Evolutionary conservation across 2,888 invertebrate species (phyloP).

Genomic region (Xestia c-nigrum): DNA sequence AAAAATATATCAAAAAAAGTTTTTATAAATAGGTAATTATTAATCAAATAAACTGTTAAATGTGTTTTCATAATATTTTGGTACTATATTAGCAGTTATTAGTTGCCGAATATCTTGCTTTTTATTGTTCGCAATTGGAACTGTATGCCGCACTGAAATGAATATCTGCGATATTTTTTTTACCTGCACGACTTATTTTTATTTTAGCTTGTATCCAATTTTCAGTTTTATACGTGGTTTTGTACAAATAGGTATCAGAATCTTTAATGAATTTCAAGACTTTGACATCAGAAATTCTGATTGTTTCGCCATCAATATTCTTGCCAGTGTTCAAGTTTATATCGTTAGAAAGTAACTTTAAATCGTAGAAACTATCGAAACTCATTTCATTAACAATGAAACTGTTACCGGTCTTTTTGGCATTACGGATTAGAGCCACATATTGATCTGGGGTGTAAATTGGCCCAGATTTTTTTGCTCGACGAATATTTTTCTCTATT

Average conservation of each 20-base stretch:
- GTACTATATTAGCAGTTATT: conserved; percentile 24
- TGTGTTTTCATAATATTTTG: conserved; percentile 13
- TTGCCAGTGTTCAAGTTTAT: conserved; percentile 11
- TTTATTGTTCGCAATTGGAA: conserved; percentile 45
- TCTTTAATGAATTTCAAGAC: conserved; percentile 49
- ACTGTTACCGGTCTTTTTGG: conserved; percentile 4
- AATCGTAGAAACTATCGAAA: conserved; percentile 9
- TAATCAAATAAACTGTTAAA: too few species aligned
- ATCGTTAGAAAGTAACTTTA: conserved; percentile 16
- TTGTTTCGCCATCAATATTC: conserved; percentile 13
- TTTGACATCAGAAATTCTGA: conserved; percentile 42
- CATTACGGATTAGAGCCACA: conserved; percentile 13
- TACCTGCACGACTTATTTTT: conserved; percentile 9
- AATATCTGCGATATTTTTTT: conserved; percentile 3
- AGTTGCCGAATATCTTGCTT: conserved; percentile 51
- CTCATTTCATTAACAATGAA: conserved; percentile 4
- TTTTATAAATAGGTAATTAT: too few species aligned
- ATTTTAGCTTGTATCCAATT: background rate
- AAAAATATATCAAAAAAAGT: background rate
- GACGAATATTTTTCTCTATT: conserved; percentile 36
- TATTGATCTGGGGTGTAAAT: conserved; percentile 22
- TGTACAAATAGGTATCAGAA: conserved; percentile 14
- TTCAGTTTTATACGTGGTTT: conserved; percentile 19
- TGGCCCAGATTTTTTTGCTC: conserved; percentile 35
- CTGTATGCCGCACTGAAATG: background rate